Base-by-base conservation (phyloP, 2,797 vertebrate genomes). In the Oryzias sinensis region DNA sequence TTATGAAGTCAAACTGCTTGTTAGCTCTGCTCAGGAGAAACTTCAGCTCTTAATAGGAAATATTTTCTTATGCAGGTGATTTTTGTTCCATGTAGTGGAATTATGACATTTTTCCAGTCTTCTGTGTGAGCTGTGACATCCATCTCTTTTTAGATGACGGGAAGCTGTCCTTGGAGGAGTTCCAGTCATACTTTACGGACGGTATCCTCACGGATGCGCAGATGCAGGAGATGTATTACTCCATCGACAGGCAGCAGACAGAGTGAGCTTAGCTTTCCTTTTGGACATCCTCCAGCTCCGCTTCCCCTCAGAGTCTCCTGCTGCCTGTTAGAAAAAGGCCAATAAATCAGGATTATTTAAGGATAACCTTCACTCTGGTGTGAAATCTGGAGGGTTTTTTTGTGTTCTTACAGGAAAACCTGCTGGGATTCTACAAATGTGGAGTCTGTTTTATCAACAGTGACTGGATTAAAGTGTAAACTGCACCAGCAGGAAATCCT, bases 151-250 rank as follows among this genome's bases (percentile, higher is more conserved):
- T 90, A 97, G 96, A 98, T 47, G 96, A 98, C 1, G 96, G 96
- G 62, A 97, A 96, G 75, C 90, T 98, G 74, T 96, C 95, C 24
- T 91, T 96, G 81, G 95, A 96, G 79, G 96, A 98, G 85, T 98
- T 98, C 91, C 94, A 95, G 90, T 95, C 93, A 5, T 96, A 95
- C 78, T 98, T 97, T 49, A 83, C 93, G 0, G 96, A 98, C 22
- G 95, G 94, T n/a, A 92, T 98, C 87, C 94, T 98, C 71, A 94
- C 93, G 61, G 89, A 91, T 0, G 90, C 91, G 76, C 95, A 97
- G 89, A 93, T 98, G 88, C 92, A 87, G 84, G 94, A 97, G 86
- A 90, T 98, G 73, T 98, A 97, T 86, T 86, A 76, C 51, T 88
- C 93, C 83, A 93, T 97, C 58, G 96, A 97, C 84, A 90, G 89